Conservation (phyloP, 2,888 invertebrate genomes). For the Pollenia labialis region DNA sequence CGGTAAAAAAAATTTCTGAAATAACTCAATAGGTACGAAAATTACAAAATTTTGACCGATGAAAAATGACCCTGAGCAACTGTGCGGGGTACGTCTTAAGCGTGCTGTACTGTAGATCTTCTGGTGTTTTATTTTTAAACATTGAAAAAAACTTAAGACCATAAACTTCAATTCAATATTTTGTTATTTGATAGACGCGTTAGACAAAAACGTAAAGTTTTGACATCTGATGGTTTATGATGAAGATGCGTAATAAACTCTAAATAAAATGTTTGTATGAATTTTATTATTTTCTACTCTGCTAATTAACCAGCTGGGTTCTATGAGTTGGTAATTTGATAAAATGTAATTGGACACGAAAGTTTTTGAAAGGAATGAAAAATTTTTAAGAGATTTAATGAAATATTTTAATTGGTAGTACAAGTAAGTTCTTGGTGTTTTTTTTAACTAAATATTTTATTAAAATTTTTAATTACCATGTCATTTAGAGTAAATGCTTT, state of each 20-base stretch:
- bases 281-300: conserved; percentile 14
- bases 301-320: conserved; percentile 66
- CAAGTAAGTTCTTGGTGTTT: too few species aligned
- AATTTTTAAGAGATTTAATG: too few species aligned
- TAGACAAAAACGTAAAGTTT: conserved; percentile 58
- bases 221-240: conserved; percentile 70
- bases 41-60: too few species aligned
- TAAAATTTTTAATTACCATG: too few species aligned
- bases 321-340: neutral
- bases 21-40: too few species aligned
- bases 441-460: too few species aligned
- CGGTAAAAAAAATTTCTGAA: too few species aligned
- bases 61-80: too few species aligned
- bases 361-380: neutral
- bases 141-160: conserved; percentile 36
- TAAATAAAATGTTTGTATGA: conserved; percentile 1
- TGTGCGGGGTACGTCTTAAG: too few species aligned
- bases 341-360: neutral
- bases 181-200: conserved; percentile 59
- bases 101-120: neutral
- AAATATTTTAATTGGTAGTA: too few species aligned
- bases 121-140: conserved; percentile 4
- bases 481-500: too few species aligned
- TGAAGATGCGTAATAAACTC: conserved; percentile 43
- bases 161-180: conserved; percentile 63